These are phyloP conservation scores for Uloborus diversus DNA, from an alignment of 1,140 invertebrate species.

Conservation along the genomic window DNA sequence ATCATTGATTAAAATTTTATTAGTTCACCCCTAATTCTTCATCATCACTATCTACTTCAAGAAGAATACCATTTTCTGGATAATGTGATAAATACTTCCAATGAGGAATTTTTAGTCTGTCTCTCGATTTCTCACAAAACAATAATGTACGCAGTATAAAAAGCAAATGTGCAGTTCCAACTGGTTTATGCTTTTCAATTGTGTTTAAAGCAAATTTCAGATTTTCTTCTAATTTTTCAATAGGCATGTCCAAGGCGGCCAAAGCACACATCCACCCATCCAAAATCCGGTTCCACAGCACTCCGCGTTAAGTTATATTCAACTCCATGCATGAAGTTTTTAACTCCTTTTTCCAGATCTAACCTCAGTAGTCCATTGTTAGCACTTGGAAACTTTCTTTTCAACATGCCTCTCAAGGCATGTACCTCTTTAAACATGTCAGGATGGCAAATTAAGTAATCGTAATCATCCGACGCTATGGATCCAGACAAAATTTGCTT, in stretches of 20 bases:
- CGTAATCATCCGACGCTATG: slow-evolving; percentile 75
- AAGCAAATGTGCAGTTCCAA: neutral
- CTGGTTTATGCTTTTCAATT: slow-evolving; percentile 43
- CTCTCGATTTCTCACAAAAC: slow-evolving; percentile 34
- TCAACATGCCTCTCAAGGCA: slow-evolving; percentile 77
- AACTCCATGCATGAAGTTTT: slow-evolving; percentile 74
- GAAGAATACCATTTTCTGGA: slow-evolving; percentile 43
- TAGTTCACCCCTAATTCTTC: too few relatives aligned
- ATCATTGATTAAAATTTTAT: too few relatives aligned
- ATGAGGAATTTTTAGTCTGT: slow-evolving; percentile 35
- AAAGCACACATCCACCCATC: slow-evolving; percentile 72
- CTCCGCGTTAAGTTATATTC: slow-evolving; percentile 74
- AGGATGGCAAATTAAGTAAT: slow-evolving; percentile 78
- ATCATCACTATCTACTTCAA: neutral
- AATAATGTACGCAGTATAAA: slow-evolving; percentile 29
- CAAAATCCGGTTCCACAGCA: slow-evolving; percentile 75
- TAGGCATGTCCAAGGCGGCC: slow-evolving; percentile 80
- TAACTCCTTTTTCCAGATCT: slow-evolving; percentile 72
- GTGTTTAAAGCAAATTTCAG: slow-evolving; percentile 63
- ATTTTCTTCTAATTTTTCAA: slow-evolving; percentile 76
- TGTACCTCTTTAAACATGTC: slow-evolving; percentile 80
- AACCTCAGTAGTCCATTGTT: slow-evolving; percentile 73
- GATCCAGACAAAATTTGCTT: slow-evolving; percentile 71
- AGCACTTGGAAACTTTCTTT: slow-evolving; percentile 76
- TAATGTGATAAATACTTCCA: slow-evolving; percentile 45